Base-by-base conservation (phyloP, 2,113 vertebrate species). In the Vimba vimba region DNA sequence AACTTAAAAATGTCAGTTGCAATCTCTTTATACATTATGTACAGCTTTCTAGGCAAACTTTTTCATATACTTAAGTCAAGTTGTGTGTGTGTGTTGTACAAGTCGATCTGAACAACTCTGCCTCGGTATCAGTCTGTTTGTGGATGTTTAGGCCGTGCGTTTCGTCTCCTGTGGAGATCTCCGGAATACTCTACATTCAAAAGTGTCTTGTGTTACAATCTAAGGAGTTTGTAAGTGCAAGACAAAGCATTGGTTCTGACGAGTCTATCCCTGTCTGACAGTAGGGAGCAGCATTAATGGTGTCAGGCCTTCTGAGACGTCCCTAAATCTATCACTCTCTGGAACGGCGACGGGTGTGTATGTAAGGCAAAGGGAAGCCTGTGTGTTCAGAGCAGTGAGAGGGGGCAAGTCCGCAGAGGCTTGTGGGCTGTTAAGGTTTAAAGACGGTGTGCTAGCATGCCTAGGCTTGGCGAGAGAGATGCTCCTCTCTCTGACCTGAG, bases 201-300 rank as follows among this genome's bases (percentile, higher is more conserved):
- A 94, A 93, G 92, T 95, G 96, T 97, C 97, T 96, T 95, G 95
- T 96, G 94, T 96, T 96, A 97, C 96, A 97, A 96, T 97, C 96
- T 94, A 94, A 92, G 93, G 88, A 91, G 92, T 93, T 94, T 93
- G 93, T 92, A 95, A 94, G 93, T 94, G 93, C 92, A 92, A 93
- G 93, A 94, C 93, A 87, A 82, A 91, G 94, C 91, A 84, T 90
- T 88, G 84, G 87, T 91, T 90, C 85, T 66, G 86, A 74, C 45
- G 75, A 75, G 75, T 87, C 84, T 43, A 6, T 47, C 69, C 85
- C 71, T 75, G 47, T 83, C 77, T 76, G 77, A 69, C 55, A 66
- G 86, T 81, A 76, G 76, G 43, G 86, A 89, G 90, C 80, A 88
- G 87, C 92, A 87, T 89, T 77, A 82, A 79, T 88, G 90, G 88